A percentile compares a stretch with the other conserved stretches of the same genome.
Evolutionary conservation across 2,113 vertebrate species (phyloP).

Genomic region (Eulemur macaco): DNA sequence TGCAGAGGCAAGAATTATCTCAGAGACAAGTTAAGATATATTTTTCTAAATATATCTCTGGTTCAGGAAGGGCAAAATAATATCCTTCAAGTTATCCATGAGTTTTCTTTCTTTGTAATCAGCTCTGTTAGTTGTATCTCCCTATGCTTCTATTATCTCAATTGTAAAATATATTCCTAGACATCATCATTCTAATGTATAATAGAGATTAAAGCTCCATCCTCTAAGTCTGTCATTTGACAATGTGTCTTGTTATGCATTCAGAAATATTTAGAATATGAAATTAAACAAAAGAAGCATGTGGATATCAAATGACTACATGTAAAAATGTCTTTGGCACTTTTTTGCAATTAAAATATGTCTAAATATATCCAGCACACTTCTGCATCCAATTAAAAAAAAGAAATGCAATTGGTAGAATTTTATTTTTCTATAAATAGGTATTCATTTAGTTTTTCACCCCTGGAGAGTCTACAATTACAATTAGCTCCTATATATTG

Average conservation of each 20-base stretch:
- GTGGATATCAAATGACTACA: slow-evolving; percentile 44
- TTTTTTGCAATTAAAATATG: slow-evolving; percentile 66
- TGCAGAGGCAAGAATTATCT: not conserved
- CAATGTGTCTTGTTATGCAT: not conserved
- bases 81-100: not conserved
- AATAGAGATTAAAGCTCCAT: not conserved
- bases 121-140: not conserved
- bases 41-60: not conserved
- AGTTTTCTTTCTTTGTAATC: not conserved
- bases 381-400: slow-evolving; percentile 57
- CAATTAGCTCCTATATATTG: slow-evolving; percentile 35
- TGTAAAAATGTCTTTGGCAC: slow-evolving; percentile 63
- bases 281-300: slow-evolving; percentile 65
- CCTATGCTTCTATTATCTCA: not conserved
- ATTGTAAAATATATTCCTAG: slow-evolving; percentile 20
- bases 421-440: slow-evolving; percentile 70
- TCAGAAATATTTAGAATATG: slow-evolving; percentile 46
- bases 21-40: not conserved
- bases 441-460: slow-evolving; percentile 48
- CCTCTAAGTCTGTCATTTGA: slow-evolving; percentile 7
- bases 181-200: not conserved
- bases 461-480: slow-evolving; percentile 2
- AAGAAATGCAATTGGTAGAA: slow-evolving; percentile 56
- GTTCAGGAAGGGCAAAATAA: not conserved
- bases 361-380: slow-evolving; percentile 63